Conservation (phyloP, 1,140 invertebrate species). For the Euura saliciscinereae region DNA sequence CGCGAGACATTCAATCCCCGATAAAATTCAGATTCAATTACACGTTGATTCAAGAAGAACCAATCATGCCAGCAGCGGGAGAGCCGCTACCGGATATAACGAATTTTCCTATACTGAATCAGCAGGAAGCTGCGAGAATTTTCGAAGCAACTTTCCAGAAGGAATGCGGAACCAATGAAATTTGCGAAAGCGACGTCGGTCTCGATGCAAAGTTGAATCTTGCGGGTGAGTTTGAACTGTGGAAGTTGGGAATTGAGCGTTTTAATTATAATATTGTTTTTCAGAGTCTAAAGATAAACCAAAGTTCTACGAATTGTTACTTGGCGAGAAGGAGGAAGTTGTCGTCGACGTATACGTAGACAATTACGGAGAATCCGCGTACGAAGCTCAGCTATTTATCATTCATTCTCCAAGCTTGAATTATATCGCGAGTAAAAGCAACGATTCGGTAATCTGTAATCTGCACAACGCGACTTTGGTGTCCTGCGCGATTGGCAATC, state of each 20-base stretch:
- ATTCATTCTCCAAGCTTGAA: conserved; percentile 77
- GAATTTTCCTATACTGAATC: conserved; percentile 86
- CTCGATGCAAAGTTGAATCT: conserved; percentile 71
- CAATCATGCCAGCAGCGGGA: conserved; percentile 61
- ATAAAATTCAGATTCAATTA: conserved; percentile 87
- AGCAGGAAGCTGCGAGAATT: conserved; percentile 79
- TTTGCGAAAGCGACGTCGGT: conserved; percentile 86
- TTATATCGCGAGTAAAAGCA: conserved; percentile 74
- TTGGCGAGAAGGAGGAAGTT: conserved; percentile 80
- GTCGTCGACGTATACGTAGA: conserved; percentile 75
- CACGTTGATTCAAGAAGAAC: conserved; percentile 75
- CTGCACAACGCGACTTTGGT: conserved; percentile 77
- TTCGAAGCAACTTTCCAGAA: conserved; percentile 91
- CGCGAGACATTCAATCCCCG: conserved; percentile 83
- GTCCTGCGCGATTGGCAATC: conserved; percentile 86
- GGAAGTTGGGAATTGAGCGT: not conserved
- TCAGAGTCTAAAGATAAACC: conserved; percentile 42
- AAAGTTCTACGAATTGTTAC: conserved; percentile 59
- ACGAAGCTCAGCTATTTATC: conserved; percentile 86
- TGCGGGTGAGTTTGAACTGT: conserved; percentile 49
- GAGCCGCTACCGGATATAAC: conserved; percentile 73
- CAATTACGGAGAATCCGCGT: conserved; percentile 88
- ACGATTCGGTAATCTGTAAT: conserved; percentile 68
- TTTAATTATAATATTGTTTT: not conserved
- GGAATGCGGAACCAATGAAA: conserved; percentile 89